A percentile compares a stretch with the other conserved stretches of the same genome.
Evolutionary conservation across 2,113 vertebrate genomes (phyloP).

Genomic region (Pygoscelis adeliae): DNA sequence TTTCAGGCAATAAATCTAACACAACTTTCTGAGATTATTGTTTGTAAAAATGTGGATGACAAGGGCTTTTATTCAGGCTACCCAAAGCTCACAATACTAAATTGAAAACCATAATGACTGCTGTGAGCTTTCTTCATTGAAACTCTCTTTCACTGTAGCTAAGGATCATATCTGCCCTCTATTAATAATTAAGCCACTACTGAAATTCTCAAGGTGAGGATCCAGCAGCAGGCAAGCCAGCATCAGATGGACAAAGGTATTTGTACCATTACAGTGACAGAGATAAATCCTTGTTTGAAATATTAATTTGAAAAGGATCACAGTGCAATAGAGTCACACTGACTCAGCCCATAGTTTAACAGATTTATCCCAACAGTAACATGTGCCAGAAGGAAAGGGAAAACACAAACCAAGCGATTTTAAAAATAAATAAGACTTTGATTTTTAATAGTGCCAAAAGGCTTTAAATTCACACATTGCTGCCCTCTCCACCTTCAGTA

Average conservation of each 20-base stretch:
- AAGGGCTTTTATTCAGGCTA: neutral
- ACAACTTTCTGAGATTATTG: neutral
- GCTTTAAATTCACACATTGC: neutral
- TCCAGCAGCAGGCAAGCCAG: neutral
- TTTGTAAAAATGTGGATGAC: neutral
- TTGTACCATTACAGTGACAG: neutral
- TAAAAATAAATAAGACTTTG: constrained; percentile 19
- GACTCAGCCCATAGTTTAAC: constrained; percentile 11
- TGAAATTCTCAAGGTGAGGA: neutral
- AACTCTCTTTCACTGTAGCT: neutral
- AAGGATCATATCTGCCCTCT: neutral
- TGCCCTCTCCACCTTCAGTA: neutral
- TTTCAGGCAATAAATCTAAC: neutral
- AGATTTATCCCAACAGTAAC: constrained; percentile 31
- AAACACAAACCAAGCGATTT: neutral
- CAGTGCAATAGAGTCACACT: neutral
- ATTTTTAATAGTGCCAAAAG: neutral
- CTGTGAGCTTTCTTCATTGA: neutral
- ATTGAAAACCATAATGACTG: neutral
- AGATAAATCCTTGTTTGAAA: constrained; percentile 55
- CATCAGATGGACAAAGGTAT: neutral
- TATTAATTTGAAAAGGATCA: constrained; percentile 8
- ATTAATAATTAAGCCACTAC: neutral
- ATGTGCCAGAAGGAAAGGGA: neutral
- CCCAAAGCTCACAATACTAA: neutral